Percentiles rank a stretch among this genome's conserved stretches.
Conservation (phyloP, 1,140 invertebrate genomes). For the Lamellibrachia luymesi region DNA sequence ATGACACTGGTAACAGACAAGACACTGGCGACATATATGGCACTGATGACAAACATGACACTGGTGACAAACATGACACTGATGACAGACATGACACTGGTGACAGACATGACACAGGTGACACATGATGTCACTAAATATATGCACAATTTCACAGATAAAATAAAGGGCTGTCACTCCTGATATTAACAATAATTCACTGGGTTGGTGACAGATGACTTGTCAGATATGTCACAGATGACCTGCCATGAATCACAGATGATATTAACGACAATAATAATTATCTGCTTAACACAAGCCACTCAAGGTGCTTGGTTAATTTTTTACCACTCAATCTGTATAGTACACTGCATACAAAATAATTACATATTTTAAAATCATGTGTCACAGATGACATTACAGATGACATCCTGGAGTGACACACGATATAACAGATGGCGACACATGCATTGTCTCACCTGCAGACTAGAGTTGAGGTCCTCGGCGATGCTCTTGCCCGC, state of each 20-base stretch:
- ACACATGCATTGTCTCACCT: conserved; percentile 16
- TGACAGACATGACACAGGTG: background rate
- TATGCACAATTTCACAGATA: too few species aligned
- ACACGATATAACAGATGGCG: background rate
- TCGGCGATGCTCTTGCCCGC: conserved; percentile 18
- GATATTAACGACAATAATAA: background rate
- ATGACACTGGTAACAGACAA: background rate
- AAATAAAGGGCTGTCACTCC: too few species aligned
- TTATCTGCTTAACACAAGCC: background rate
- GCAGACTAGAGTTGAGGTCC: conserved; percentile 21
- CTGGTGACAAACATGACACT: background rate
- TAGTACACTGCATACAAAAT: too few species aligned
- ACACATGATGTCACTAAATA: background rate
- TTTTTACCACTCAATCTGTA: too few species aligned
- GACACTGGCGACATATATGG: background rate
- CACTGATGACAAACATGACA: background rate
- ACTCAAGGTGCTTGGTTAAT: too few species aligned
- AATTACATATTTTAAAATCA: too few species aligned
- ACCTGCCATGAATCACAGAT: background rate
- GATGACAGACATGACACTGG: background rate
- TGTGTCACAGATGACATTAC: background rate
- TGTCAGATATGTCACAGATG: background rate
- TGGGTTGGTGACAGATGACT: background rate
- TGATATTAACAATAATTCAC: too few species aligned
- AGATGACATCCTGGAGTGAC: background rate